Percentiles rank a stretch among this genome's conserved stretches.
These are phyloP conservation scores for Chorisops tibialis DNA, from an alignment of 2,888 invertebrate species.

Conservation along the genomic window DNA sequence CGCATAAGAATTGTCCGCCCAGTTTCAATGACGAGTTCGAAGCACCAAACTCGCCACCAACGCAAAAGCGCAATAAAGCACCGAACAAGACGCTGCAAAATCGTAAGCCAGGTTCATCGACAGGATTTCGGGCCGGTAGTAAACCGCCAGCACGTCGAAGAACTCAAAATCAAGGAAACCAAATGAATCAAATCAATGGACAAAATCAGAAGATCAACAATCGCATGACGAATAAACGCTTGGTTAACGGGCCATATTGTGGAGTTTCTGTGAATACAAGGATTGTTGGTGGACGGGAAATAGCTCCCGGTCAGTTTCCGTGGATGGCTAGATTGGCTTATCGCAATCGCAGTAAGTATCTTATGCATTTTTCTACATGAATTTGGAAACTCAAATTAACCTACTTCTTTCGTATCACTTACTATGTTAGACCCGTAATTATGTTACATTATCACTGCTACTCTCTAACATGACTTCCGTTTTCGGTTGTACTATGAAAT, in stretches of 20 bases:
- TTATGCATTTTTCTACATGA: not conserved
- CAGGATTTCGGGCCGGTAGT: not conserved
- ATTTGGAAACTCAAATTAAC: too few relatives aligned
- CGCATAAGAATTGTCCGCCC: conserved; percentile 46
- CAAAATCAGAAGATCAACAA: not conserved
- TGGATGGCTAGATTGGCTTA: conserved; percentile 58
- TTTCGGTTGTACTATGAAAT: too few relatives aligned
- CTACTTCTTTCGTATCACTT: too few relatives aligned
- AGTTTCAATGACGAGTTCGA: conserved; percentile 41
- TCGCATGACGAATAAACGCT: conserved; percentile 11
- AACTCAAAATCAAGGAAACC: conserved; percentile 1
- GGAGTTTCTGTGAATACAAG: conserved; percentile 46
- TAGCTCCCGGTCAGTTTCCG: conserved; percentile 56
- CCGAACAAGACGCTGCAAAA: not conserved
- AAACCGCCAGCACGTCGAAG: not conserved
- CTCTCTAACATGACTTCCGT: too few relatives aligned
- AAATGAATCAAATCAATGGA: not conserved
- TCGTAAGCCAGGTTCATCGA: not conserved
- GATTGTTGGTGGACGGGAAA: conserved; percentile 54
- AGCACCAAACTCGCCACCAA: conserved; percentile 18
- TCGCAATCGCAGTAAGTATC: conserved; percentile 47
- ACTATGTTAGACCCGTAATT: too few relatives aligned
- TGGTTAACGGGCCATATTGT: conserved; percentile 40
- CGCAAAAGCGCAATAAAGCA: not conserved
- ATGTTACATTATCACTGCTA: too few relatives aligned